Conservation (phyloP, 53 echinoderm and acorn worm species). For the Apostichopus leukothele region DNA sequence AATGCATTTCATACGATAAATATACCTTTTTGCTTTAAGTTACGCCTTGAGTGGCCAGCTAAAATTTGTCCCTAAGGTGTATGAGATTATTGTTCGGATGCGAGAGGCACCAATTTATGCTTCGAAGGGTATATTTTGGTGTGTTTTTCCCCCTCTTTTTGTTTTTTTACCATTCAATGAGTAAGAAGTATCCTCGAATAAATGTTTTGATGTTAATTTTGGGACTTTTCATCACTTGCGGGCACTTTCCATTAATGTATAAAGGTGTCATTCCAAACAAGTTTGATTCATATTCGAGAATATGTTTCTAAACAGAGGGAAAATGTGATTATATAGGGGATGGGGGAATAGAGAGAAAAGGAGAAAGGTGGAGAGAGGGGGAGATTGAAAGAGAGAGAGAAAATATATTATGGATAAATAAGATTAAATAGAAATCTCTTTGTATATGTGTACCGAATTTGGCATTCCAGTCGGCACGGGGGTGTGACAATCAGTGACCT, state of each 20-base stretch:
- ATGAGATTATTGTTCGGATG: background rate
- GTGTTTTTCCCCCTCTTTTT: background rate
- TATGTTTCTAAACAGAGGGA: background rate
- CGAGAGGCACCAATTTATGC: background rate
- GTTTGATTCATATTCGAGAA: background rate
- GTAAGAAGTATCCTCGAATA: too few species aligned
- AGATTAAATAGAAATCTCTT: too few species aligned
- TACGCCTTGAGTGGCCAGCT: constrained; percentile 10
- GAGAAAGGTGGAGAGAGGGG: background rate
- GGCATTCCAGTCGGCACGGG: background rate
- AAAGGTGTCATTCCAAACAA: too few species aligned
- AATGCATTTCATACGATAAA: background rate
- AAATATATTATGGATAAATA: background rate
- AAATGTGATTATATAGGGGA: background rate
- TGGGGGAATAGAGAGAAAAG: background rate
- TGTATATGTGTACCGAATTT: background rate
- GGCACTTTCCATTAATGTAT: too few species aligned
- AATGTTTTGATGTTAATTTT: too few species aligned
- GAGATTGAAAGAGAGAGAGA: background rate
- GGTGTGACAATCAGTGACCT: background rate
- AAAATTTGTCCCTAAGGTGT: background rate
- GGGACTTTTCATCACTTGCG: too few species aligned
- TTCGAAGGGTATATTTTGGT: background rate
- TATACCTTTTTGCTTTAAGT: background rate
- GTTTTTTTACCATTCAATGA: background rate